phyloP scores from a whole-genome alignment of 2,113 vertebrate genomes.

The Nymphicus hollandicus region DNA sequence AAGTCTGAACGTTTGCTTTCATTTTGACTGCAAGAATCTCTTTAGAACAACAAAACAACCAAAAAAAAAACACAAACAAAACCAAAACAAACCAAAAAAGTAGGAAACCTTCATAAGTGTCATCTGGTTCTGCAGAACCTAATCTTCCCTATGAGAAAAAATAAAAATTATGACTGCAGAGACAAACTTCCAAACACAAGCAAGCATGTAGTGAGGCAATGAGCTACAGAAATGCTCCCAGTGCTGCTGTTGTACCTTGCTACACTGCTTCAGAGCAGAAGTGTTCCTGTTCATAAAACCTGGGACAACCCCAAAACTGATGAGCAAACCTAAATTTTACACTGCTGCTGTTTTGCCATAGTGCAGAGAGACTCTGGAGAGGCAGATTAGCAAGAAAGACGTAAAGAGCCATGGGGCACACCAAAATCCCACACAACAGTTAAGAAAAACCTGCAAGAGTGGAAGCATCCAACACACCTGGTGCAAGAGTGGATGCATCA shows the following conservation, averaged over 20 bases:
- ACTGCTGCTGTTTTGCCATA: background rate
- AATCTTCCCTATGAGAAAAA: background rate
- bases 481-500: background rate
- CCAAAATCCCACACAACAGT: background rate
- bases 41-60: slow-evolving; percentile 5
- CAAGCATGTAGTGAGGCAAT: background rate
- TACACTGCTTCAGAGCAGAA: background rate
- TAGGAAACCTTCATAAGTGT: background rate
- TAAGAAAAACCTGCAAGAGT: background rate
- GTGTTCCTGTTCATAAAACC: background rate
- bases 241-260: background rate
- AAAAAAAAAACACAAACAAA: background rate
- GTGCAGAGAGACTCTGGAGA: background rate
- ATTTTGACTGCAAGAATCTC: slow-evolving; percentile 39
- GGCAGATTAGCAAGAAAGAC: background rate
- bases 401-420: background rate
- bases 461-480: background rate
- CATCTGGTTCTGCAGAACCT: background rate
- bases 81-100: background rate
- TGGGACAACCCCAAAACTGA: background rate
- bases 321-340: background rate
- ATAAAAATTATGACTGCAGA: background rate
- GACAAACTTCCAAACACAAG: background rate
- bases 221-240: background rate
- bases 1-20: slow-evolving; percentile 50